These are phyloP conservation scores for Conus betulinus DNA, from an alignment of 1,140 invertebrate species.

Conservation along the genomic window DNA sequence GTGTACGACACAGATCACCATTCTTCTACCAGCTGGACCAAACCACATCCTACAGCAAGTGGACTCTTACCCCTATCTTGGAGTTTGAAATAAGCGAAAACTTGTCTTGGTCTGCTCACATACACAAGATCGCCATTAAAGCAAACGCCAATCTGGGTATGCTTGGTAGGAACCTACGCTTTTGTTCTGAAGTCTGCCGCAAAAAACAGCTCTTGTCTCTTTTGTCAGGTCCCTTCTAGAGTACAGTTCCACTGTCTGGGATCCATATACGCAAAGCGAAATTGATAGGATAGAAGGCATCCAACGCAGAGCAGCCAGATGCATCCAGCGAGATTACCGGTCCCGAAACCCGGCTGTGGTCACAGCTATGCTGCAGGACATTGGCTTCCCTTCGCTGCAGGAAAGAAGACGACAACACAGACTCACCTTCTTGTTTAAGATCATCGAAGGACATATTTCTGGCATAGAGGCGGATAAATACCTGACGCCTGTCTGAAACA, in stretches of 20 bases:
- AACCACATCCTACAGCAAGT: slow-evolving; percentile 46
- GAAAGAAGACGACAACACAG: slow-evolving; percentile 19
- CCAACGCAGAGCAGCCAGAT: slow-evolving; percentile 35
- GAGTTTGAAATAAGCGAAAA: slow-evolving; percentile 1
- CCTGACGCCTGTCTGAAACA: background rate
- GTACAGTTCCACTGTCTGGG: slow-evolving; percentile 42
- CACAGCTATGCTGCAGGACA: slow-evolving; percentile 17
- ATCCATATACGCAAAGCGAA: slow-evolving; percentile 34
- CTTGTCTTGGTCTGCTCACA: slow-evolving; percentile 39
- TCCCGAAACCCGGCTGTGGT: slow-evolving; percentile 22
- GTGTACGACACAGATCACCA: background rate
- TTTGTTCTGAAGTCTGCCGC: slow-evolving; percentile 30
- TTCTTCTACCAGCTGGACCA: slow-evolving; percentile 30
- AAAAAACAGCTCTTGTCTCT: slow-evolving; percentile 31
- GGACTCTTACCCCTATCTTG: slow-evolving; percentile 37
- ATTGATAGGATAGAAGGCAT: slow-evolving; percentile 34
- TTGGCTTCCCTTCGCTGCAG: slow-evolving; percentile 25
- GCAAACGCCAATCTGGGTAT: slow-evolving; percentile 46
- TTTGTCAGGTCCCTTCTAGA: slow-evolving; percentile 38
- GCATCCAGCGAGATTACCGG: slow-evolving; percentile 22
- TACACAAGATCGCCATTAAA: slow-evolving; percentile 41
- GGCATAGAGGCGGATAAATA: background rate
- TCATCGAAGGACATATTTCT: slow-evolving; percentile 3
- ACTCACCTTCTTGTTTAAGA: slow-evolving; percentile 27
- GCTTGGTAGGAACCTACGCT: slow-evolving; percentile 39